These are phyloP conservation scores for Pomacea canaliculata DNA, from an alignment of 2,888 invertebrate genomes.

Conservation along the genomic window DNA sequence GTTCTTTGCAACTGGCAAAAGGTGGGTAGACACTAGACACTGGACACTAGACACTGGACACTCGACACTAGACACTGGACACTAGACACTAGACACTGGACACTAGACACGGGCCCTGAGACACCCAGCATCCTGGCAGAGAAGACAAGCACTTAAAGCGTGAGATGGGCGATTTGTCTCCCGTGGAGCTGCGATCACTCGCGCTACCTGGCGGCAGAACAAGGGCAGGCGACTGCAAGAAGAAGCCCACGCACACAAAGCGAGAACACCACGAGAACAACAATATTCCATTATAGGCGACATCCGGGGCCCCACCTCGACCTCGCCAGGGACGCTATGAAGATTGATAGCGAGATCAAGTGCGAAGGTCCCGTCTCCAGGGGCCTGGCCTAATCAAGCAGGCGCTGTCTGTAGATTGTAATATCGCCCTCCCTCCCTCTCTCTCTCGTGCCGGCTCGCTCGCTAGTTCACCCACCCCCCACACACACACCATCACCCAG, in stretches of 20 bases:
- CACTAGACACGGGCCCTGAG: too few species aligned
- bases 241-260: neutral
- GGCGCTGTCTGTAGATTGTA: slow-evolving; percentile 17
- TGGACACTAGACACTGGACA: too few species aligned
- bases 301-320: neutral
- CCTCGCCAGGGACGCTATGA: slow-evolving; percentile 20
- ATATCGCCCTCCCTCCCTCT: neutral
- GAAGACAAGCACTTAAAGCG: neutral
- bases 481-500: neutral
- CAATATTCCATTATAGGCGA: slow-evolving; percentile 2
- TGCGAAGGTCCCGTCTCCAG: slow-evolving; percentile 12
- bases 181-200: neutral
- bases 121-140: too few species aligned
- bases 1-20: too few species aligned
- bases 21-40: too few species aligned
- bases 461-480: neutral
- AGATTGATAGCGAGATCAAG: slow-evolving; percentile 26
- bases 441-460: neutral
- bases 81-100: too few species aligned
- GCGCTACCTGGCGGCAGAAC: neutral
- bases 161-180: neutral
- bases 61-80: too few species aligned
- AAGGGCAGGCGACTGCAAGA: neutral
- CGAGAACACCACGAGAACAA: neutral
- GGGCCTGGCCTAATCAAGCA: slow-evolving; percentile 24